Evolutionary conservation across 2,797 vertebrate species (phyloP).

Genomic region (Rhabdophis nuchalis): DNA sequence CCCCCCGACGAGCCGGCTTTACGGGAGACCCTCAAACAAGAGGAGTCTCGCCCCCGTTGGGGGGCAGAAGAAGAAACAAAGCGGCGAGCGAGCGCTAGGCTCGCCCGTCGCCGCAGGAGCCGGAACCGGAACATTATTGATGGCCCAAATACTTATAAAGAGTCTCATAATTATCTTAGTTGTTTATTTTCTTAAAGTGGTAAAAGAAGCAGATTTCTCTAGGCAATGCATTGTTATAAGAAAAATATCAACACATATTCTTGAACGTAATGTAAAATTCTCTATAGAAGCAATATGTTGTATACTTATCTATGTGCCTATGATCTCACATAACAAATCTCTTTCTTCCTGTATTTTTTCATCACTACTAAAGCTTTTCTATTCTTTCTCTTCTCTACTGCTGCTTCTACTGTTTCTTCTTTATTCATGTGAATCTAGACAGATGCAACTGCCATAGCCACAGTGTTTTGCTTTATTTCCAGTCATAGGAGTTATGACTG

Average conservation of each 20-base stretch:
- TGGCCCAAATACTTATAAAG: neutral
- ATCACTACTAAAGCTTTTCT: neutral
- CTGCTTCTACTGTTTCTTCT: neutral
- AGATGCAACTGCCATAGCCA: neutral
- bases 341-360: neutral
- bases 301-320: neutral
- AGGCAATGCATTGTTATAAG: neutral
- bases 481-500: neutral
- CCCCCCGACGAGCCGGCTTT: too few relatives aligned
- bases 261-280: neutral
- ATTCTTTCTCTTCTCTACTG: neutral
- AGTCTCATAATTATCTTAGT: neutral
- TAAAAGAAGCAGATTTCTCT: neutral
- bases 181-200: conserved; percentile 1
- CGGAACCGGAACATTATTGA: too few relatives aligned
- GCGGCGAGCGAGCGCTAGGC: too few relatives aligned
- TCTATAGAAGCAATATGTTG: neutral
- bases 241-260: neutral
- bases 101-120: too few relatives aligned
- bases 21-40: too few relatives aligned
- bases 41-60: too few relatives aligned
- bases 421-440: neutral
- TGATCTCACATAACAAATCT: neutral
- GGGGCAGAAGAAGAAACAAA: too few relatives aligned
- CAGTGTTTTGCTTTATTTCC: neutral